Evolutionary conservation across 2,113 vertebrate genomes (phyloP), one percentile per base, ranked within the genome.

Genomic region (Mandrillus leucophaeus): DNA sequence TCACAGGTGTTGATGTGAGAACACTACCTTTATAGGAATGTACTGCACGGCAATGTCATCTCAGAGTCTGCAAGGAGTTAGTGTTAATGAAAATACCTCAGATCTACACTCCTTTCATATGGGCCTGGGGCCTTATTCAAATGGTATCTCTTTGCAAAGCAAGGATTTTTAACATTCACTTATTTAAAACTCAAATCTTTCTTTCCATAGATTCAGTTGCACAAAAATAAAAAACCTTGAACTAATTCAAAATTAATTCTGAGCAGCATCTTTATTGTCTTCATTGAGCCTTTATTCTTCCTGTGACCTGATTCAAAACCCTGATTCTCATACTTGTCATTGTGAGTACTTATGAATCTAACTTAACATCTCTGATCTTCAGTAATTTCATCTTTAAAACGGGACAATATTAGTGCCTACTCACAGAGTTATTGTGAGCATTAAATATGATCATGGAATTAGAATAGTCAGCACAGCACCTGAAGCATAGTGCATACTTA

Each of bases 351-450:
- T 70, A 45, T 32, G 9, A 35, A 14, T 80, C 27, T 81, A 75
- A n/a, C 16, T 32, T 88, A 73, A 81, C 23, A 30, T 80, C 52
- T 90, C 79, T 84, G 48, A 48, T 83, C 18, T 64, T 84, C 10
- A 84, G n/a, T 78, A 35, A 14, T 16, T 84, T 96, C 13, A 27
- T 88, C 57, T 85, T 59, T 85, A 95, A 94, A 95, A 85, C 23
- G 30, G 23, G 17, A 50, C 66, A 55, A 78, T 82, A 88, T 43
- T 68, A 70, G 8, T 81, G 73, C 7, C 11, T 73, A 35, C 3
- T 22, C 25, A 55, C 25, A 76, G 32, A 14, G 9, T 76, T 76
- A 80, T 35, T 81, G 27, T 43, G n/a, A 88, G 7, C 32, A 84
- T 88, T 90, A 96, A 76, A 59, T 70, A 52, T 6, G 8, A 32